These are phyloP conservation scores for Quadriops clusia DNA, from an alignment of 2,888 invertebrate genomes.

Conservation along the genomic window DNA sequence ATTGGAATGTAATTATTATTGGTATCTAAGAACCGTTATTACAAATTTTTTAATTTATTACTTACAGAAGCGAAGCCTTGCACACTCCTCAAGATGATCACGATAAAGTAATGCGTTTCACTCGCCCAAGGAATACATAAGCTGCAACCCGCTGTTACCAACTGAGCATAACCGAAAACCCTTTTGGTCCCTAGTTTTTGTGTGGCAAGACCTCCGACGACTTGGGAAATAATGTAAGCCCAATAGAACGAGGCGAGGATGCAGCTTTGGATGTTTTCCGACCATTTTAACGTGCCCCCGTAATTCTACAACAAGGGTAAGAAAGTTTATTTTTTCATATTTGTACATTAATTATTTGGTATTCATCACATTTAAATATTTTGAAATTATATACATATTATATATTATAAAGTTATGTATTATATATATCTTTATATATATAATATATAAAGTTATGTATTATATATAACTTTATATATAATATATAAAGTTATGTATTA, in stretches of 20 bases:
- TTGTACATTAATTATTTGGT: too few species aligned
- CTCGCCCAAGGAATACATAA: constrained; percentile 53
- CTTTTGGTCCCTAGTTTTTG: constrained; percentile 59
- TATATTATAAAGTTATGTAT: too few species aligned
- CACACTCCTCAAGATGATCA: constrained; percentile 50
- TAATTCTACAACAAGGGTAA: constrained; percentile 33
- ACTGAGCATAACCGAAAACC: constrained; percentile 58
- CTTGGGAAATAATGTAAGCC: constrained; percentile 60
- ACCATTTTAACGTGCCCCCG: constrained; percentile 54
- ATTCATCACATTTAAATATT: too few species aligned
- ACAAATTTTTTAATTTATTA: too few species aligned
- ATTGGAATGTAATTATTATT: too few species aligned
- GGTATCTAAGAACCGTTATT: too few species aligned
- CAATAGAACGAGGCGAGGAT: constrained; percentile 60
- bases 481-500: too few species aligned
- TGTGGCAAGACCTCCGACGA: constrained; percentile 56
- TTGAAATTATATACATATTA: too few species aligned
- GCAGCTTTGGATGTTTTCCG: constrained; percentile 48
- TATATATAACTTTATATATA: too few species aligned
- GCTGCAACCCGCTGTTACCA: constrained; percentile 56
- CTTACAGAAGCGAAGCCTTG: constrained; percentile 59
- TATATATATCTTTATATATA: too few species aligned
- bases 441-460: too few species aligned
- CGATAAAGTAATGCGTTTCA: constrained; percentile 46
- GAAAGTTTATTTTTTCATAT: too few species aligned